A percentile compares a stretch with the other conserved stretches of the same genome.
phyloP scores from a whole-genome alignment of 1,140 invertebrate species.

The Dendroctonus valens region DNA sequence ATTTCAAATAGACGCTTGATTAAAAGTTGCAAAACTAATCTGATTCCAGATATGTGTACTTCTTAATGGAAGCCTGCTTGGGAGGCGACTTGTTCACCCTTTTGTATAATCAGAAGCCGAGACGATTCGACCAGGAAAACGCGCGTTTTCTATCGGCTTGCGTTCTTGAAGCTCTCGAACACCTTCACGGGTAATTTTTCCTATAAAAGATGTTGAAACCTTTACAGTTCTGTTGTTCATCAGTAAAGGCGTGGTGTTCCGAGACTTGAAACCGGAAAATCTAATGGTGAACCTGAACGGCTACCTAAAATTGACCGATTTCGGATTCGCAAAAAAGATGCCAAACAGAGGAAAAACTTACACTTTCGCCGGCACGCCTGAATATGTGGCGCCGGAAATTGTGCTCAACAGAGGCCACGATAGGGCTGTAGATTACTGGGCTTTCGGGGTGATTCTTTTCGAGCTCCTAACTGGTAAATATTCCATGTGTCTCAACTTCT shows the following conservation, averaged over 20 bases:
- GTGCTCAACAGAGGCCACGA: slow-evolving; percentile 91
- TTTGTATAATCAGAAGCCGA: slow-evolving; percentile 69
- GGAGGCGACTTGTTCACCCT: slow-evolving; percentile 98
- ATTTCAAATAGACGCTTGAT: too few species aligned
- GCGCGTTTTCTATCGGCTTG: slow-evolving; percentile 72
- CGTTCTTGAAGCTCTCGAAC: slow-evolving; percentile 81
- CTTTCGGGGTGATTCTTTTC: slow-evolving; percentile 87
- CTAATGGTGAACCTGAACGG: slow-evolving; percentile 82
- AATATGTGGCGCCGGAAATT: slow-evolving; percentile 91
- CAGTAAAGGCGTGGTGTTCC: slow-evolving; percentile 78
- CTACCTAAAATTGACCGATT: slow-evolving; percentile 96
- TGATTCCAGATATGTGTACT: slow-evolving; percentile 67
- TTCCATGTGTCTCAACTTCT: too few species aligned
- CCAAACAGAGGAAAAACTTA: slow-evolving; percentile 81
- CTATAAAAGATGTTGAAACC: neutral
- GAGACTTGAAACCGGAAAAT: slow-evolving; percentile 95
- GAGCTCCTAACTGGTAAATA: slow-evolving; percentile 79
- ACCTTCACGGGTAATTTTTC: slow-evolving; percentile 65
- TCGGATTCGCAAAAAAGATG: slow-evolving; percentile 93
- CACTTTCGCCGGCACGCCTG: slow-evolving; percentile 96
- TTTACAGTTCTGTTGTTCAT: slow-evolving; percentile 36
- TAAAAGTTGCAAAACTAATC: neutral
- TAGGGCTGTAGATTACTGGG: slow-evolving; percentile 93
- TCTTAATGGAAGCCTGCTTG: slow-evolving; percentile 94
- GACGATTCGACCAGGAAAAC: slow-evolving; percentile 81